Evolutionary conservation across 1,140 invertebrate species (phyloP), one percentile per base, ranked within the genome.

Genomic region (Protaetia brevitarsis): DNA sequence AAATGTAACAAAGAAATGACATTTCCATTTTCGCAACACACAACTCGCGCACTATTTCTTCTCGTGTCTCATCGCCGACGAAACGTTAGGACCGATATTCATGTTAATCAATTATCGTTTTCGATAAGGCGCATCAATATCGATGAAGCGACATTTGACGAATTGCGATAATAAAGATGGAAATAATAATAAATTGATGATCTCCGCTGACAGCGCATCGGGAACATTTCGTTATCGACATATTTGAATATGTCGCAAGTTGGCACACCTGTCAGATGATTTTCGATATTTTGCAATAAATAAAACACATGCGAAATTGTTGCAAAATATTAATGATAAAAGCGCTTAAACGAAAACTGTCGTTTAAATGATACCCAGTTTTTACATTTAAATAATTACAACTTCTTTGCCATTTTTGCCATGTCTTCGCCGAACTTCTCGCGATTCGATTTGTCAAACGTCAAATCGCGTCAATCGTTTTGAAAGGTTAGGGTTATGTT

Each of bases 381-480:
- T n/a, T n/a, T n/a, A n/a, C n/a, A n/a, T n/a, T n/a, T n/a, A n/a
- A n/a, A n/a, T n/a, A n/a, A n/a, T n/a, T n/a, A n/a, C n/a, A n/a
- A n/a, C n/a, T n/a, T n/a, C n/a, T n/a, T n/a, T n/a, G n/a, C n/a
- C n/a, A n/a, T n/a, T n/a, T n/a, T n/a, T n/a, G n/a, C n/a, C n/a
- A n/a, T n/a, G n/a, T n/a, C n/a, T n/a, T n/a, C n/a, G 19, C 8
- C 41, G 21, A 51, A 51, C 10, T 5, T 51, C 41, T 23, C 41
- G 13, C 5, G 5, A 19, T 51, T 23, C 26, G 31, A n/a, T 2
- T 51, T 16, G 57, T 59, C 13, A 10, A 7, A 29, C 13, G 3
- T 26, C 5, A 30, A 31, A 28, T 97, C 37, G 95, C 57, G 57
- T 29, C 26, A 28, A 28, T 59, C 57, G 30, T 29, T 59, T 59